Evolutionary conservation across 2,797 vertebrate species (phyloP).

Genomic region (Holocentrus rufus): DNA sequence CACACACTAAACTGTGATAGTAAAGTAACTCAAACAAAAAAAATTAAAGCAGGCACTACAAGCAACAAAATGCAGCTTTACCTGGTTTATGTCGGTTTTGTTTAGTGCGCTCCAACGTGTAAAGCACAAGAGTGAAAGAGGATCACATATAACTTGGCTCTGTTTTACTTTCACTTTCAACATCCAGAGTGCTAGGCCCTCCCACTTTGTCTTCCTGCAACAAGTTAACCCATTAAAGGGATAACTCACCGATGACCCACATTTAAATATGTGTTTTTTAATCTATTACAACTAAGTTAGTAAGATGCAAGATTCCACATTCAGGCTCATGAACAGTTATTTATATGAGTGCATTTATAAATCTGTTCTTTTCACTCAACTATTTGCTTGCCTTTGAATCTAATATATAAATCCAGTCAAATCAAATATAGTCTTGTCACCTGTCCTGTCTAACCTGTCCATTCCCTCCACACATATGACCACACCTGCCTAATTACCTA

Average conservation of each 20-base stretch:
- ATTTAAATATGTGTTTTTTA: neutral
- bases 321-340: neutral
- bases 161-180: slow-evolving; percentile 58
- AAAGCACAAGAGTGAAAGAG: neutral
- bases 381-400: slow-evolving; percentile 28
- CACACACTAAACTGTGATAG: too few relatives aligned
- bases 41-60: neutral
- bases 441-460: too few relatives aligned
- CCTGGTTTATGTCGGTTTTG: slow-evolving; percentile 16
- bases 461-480: too few relatives aligned
- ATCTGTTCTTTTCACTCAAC: slow-evolving; percentile 17
- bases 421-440: neutral
- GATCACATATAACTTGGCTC: fast-evolving
- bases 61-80: slow-evolving; percentile 25
- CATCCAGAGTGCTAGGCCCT: neutral
- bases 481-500: too few relatives aligned
- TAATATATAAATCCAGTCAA: neutral
- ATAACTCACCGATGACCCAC: neutral
- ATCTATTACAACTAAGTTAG: neutral
- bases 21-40: too few relatives aligned
- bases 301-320: neutral
- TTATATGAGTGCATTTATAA: slow-evolving; percentile 39
- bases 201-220: neutral
- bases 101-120: neutral
- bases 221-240: slow-evolving; percentile 64